Conservation (phyloP, 2,113 vertebrate genomes). For the Parus major region DNA sequence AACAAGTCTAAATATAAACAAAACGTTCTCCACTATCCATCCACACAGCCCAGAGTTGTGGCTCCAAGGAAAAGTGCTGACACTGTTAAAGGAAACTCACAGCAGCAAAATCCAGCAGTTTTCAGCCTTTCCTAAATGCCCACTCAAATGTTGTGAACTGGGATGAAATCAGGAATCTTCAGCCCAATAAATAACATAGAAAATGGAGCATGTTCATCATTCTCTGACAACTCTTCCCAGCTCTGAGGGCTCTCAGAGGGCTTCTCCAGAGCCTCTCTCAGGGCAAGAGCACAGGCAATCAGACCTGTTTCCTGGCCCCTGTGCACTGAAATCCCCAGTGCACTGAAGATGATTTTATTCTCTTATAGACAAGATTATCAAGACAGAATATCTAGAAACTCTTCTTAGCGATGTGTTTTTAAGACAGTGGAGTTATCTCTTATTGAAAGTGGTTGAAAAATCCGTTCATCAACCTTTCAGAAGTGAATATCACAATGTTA, state of each 20-base stretch:
- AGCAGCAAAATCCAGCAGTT: neutral
- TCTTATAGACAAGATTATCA: neutral
- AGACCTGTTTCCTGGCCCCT: neutral
- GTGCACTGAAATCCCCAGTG: neutral
- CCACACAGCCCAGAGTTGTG: neutral
- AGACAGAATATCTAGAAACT: neutral
- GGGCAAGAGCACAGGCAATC: neutral
- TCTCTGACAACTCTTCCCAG: neutral
- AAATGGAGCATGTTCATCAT: neutral
- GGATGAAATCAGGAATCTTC: neutral
- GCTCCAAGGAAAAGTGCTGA: neutral
- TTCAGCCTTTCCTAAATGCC: neutral
- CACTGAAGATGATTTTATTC: neutral
- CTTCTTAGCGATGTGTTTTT: neutral
- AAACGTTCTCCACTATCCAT: neutral
- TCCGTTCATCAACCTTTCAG: neutral
- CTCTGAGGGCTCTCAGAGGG: neutral
- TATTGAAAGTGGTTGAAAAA: neutral
- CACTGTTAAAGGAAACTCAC: neutral
- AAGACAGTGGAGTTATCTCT: neutral
- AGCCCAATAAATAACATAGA: neutral
- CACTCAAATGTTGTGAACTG: neutral
- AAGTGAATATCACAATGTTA: neutral
- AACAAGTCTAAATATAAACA: constrained; percentile 51
- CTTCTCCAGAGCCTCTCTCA: neutral